phyloP scores from a whole-genome alignment of 1,140 invertebrate genomes.

The Spodoptera frugiperda region DNA sequence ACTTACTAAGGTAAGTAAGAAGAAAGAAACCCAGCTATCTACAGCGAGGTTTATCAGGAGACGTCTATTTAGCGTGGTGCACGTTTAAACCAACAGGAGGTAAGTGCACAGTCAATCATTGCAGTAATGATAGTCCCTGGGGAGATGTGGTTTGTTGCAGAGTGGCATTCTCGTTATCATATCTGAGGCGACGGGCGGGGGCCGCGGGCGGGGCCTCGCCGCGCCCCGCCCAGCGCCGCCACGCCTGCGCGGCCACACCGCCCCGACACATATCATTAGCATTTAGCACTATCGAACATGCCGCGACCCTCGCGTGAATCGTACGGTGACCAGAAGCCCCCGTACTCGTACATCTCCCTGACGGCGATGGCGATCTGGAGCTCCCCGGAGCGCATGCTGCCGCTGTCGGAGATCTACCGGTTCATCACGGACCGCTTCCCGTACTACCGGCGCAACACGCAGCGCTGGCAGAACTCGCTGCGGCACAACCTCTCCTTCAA shows the following conservation, averaged over 20 bases:
- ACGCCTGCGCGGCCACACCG: conserved; percentile 25
- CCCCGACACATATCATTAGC: conserved; percentile 45
- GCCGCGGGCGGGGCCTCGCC: conserved; percentile 39
- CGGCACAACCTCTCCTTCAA: conserved; percentile 96
- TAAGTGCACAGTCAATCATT: conserved; percentile 81
- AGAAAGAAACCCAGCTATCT: too few species aligned
- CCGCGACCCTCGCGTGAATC: conserved; percentile 96
- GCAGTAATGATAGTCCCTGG: conserved; percentile 74
- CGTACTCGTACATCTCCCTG: conserved; percentile 98
- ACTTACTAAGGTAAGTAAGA: too few species aligned
- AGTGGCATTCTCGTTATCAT: conserved; percentile 81
- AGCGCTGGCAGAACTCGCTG: conserved; percentile 95
- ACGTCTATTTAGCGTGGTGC: conserved; percentile 32
- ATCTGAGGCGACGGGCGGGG: conserved; percentile 49
- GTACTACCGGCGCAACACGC: conserved; percentile 96
- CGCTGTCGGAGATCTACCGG: conserved; percentile 96
- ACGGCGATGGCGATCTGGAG: conserved; percentile 99
- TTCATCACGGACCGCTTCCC: conserved; percentile 97
- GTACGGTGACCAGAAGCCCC: conserved; percentile 98
- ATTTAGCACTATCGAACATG: conserved; percentile 86
- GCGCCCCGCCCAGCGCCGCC: conserved; percentile 39
- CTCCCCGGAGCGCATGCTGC: conserved; percentile 97
- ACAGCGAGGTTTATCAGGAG: neutral
- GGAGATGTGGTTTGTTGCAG: conserved; percentile 75
- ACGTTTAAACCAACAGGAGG: conserved; percentile 75